These are phyloP conservation scores for Anodontia alba DNA, from an alignment of 2,888 invertebrate species.

Conservation along the genomic window DNA sequence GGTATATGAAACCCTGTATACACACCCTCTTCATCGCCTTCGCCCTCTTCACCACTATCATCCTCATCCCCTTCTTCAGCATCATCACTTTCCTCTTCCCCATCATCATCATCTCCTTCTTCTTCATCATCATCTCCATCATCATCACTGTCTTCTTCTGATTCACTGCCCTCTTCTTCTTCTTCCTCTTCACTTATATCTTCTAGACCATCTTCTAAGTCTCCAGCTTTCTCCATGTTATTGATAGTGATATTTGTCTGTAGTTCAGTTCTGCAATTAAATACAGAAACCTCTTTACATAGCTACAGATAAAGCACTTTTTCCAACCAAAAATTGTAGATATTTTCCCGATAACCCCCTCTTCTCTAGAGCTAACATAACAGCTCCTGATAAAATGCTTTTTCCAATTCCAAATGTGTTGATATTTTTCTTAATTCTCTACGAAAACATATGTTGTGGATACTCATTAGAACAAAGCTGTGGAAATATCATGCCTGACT, in stretches of 20 bases:
- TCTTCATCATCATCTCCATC: conserved; percentile 43
- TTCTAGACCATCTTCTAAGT: conserved; percentile 28
- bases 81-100: conserved; percentile 27
- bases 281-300: no score
- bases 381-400: background rate
- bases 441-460: no score
- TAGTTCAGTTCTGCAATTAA: no score
- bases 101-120: conserved; percentile 42
- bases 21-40: background rate
- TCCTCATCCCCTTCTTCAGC: conserved; percentile 16
- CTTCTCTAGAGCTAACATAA: background rate
- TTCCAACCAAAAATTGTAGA: no score
- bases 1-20: background rate
- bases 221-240: conserved; percentile 1
- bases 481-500: no score
- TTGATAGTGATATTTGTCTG: background rate
- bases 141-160: background rate
- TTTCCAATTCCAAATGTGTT: background rate
- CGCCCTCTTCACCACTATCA: conserved; percentile 24
- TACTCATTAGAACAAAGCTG: no score
- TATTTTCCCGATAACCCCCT: background rate
- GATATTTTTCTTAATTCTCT: no score
- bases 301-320: no score
- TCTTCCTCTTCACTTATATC: conserved; percentile 25
- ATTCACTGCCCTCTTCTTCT: background rate